These are phyloP conservation scores for Micrasema longulum DNA, from an alignment of 1,140 invertebrate species.

Conservation along the genomic window DNA sequence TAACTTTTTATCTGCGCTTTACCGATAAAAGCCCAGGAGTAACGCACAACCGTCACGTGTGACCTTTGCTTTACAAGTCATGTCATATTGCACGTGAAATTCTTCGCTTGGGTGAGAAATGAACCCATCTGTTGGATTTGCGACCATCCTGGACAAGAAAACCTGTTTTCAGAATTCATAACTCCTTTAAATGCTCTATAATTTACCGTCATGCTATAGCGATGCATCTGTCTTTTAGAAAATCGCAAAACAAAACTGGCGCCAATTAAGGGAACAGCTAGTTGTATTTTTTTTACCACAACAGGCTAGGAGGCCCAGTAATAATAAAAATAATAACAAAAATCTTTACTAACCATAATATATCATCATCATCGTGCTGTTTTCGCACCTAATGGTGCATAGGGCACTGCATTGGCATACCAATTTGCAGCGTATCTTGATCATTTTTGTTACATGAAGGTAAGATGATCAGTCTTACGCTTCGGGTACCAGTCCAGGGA, in stretches of 20 bases:
- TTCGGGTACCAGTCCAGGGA: no score
- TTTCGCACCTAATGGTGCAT: no score
- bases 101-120: background rate
- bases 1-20: background rate
- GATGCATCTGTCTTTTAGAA: conserved; percentile 28
- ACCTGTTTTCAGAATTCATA: conserved; percentile 20
- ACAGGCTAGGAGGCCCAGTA: no score
- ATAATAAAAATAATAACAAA: no score
- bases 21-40: background rate
- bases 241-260: background rate
- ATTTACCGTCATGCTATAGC: background rate
- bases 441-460: no score
- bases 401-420: no score
- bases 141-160: background rate
- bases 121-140: conserved; percentile 19
- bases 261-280: no score
- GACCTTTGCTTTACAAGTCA: conserved; percentile 27
- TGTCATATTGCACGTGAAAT: conserved; percentile 39
- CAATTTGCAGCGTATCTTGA: no score
- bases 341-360: no score
- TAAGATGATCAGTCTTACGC: no score
- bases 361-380: no score
- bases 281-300: no score
- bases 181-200: conserved; percentile 11
- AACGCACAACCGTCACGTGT: conserved; percentile 34